These are phyloP conservation scores for Machimus atricapillus DNA, from an alignment of 2,888 invertebrate genomes.

Conservation along the genomic window DNA sequence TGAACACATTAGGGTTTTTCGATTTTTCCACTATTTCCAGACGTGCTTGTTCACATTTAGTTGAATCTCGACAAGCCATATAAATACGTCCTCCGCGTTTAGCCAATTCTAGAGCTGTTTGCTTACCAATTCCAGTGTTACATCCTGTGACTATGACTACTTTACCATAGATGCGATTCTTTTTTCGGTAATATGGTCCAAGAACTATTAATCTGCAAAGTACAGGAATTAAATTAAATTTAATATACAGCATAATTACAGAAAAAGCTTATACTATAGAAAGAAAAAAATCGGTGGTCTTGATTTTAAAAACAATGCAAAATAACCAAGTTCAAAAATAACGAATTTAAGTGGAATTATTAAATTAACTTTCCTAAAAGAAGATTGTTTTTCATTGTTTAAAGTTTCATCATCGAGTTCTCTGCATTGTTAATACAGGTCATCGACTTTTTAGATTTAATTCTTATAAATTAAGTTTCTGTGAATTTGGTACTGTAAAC, in stretches of 20 bases:
- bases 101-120: constrained; percentile 72
- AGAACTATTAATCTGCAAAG: neutral
- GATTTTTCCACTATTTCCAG: constrained; percentile 74
- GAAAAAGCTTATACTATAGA: neutral
- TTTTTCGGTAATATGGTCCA: constrained; percentile 42
- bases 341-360: no score
- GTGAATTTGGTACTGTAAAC: no score
- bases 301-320: no score
- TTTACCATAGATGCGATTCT: constrained; percentile 64
- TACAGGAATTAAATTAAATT: neutral
- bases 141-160: constrained; percentile 76
- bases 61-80: constrained; percentile 28
- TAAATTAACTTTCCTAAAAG: no score
- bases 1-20: constrained; percentile 74
- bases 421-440: no score
- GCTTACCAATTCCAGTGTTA: constrained; percentile 77
- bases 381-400: no score
- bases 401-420: no score
- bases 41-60: constrained; percentile 57
- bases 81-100: constrained; percentile 69
- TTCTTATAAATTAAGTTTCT: no score
- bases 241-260: neutral
- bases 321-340: no score
- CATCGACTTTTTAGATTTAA: no score
- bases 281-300: no score